Base-by-base conservation (phyloP, 2,113 vertebrate species). In the Tichodroma muraria region DNA sequence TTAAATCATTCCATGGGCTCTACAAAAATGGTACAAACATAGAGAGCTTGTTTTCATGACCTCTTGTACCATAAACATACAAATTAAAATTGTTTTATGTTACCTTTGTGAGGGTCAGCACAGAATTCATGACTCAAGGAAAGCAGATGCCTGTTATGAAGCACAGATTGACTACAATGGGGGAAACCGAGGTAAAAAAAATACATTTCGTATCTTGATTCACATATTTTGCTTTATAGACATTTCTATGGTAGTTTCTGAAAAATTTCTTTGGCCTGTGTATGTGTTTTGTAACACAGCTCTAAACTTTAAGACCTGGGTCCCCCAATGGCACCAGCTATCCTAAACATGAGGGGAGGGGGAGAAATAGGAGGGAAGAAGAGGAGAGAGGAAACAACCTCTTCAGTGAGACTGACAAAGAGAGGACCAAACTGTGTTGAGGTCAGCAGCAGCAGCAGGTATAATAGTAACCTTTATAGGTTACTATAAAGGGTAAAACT, bases 1-100 rank as follows among this genome's bases (percentile, higher is more conserved):
- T 85, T 38, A 65, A 92, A 70, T 88, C 30, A 92, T 93, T 76
- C 76, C 89, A 28, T 72, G 92, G 79, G 85, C 90, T 95, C 76
- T 84, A 61, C 22, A 85, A 81, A 93, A 96, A 85, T 53, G 13
- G 9, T 76, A 85, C 63, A 80, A 85, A 95, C 50, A 92, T 24
- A 85, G 31, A 68, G 52, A 69, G 35, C 60, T 94, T 96, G 53
- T 92, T 95, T 80, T 94, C 61, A 85, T 72, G 53, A 93, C 61
- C 31, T 42, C 70, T 38, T 66, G 11, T 70, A 28, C 10, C 4
- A 33, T n/a, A 81, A 65, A 79, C 4, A 60, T 54, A 23, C 4
- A 37, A 57, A 80, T 15, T 49, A 47, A 72, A 71, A 69, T 10
- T 47, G 4, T 54, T 65, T 47, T 59, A 5, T 49, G 57, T 3